Conservation (phyloP, 2,797 vertebrate genomes). For the Tokudaia muenninki region DNA sequence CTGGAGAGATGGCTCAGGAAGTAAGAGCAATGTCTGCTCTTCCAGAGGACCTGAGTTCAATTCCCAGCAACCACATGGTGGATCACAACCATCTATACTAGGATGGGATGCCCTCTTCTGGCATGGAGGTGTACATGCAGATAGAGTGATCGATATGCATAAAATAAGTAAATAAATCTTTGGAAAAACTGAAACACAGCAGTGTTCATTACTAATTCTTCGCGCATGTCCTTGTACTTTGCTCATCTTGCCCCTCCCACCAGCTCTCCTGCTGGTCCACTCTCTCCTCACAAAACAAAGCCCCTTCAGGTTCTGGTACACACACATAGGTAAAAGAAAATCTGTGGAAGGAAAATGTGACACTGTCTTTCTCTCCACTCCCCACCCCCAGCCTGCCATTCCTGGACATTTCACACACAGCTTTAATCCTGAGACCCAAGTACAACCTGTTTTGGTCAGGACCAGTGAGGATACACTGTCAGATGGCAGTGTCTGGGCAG, state of each 20-base stretch:
- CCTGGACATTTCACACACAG: accelerated
- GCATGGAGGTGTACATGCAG: not conserved
- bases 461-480: accelerated
- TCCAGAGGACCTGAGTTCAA: not conserved
- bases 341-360: not conserved
- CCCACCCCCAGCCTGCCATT: not conserved
- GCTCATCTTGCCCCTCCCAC: not conserved
- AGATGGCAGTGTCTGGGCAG: not conserved
- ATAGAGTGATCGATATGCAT: not conserved
- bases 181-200: not conserved
- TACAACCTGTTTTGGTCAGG: not conserved
- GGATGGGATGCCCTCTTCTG: not conserved
- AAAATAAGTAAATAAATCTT: not conserved
- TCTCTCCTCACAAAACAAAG: not conserved
- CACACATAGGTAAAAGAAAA: not conserved
- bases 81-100: not conserved
- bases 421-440: too few species aligned
- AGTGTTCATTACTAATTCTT: not conserved
- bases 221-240: not conserved
- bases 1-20: not conserved
- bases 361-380: not conserved
- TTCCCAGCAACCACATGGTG: not conserved
- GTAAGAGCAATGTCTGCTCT: not conserved
- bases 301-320: not conserved
- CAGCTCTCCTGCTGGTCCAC: too few species aligned